Evolutionary conservation across 2,888 invertebrate species (phyloP).

Genomic region (Eilema caniola): DNA sequence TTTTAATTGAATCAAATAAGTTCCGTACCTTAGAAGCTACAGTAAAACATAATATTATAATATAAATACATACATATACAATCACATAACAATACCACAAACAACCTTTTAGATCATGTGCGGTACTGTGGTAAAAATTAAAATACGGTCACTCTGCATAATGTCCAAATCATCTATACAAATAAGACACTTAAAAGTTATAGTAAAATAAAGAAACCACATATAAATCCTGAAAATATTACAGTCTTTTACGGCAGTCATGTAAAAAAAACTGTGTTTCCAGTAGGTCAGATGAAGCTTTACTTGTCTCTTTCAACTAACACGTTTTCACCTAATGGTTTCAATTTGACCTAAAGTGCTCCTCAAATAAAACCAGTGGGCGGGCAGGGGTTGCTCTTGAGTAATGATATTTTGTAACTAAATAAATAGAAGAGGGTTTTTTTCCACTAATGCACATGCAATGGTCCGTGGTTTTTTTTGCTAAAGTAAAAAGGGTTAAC

Average conservation of each 20-base stretch:
- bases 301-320: slow-evolving; percentile 63
- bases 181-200: no score
- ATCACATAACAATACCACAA: no score
- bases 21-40: no score
- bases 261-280: slow-evolving; percentile 6
- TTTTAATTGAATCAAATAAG: no score
- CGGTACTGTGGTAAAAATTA: no score
- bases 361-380: slow-evolving; percentile 57
- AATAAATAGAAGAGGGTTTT: slow-evolving; percentile 40
- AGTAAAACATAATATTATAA: no score
- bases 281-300: slow-evolving; percentile 43
- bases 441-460: slow-evolving; percentile 16
- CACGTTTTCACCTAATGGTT: slow-evolving; percentile 69
- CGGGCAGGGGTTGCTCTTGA: slow-evolving; percentile 42
- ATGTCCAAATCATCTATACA: no score
- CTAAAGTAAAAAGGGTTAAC: not conserved
- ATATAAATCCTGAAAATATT: not conserved
- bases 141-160: no score
- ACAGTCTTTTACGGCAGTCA: not conserved
- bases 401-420: slow-evolving; percentile 52
- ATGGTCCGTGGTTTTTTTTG: slow-evolving; percentile 3
- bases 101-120: no score
- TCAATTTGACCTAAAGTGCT: slow-evolving; percentile 71
- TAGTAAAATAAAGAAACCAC: no score
- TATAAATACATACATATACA: no score